Evolutionary conservation across 2,888 invertebrate species (phyloP), one percentile per base, ranked within the genome.

Genomic region (Noctuana brunneofusca): DNA sequence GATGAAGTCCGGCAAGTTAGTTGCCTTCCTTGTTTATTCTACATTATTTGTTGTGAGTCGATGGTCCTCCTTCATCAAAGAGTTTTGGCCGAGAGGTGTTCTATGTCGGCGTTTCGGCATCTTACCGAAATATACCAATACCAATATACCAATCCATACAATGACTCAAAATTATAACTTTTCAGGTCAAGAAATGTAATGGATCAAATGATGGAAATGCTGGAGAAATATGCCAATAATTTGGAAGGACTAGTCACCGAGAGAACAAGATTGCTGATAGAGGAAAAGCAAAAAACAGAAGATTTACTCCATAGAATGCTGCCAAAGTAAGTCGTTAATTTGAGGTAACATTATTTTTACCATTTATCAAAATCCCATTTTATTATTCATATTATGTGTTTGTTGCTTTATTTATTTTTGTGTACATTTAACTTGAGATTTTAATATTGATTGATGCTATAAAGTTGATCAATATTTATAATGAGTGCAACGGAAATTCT

Each of bases 161-260:
- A 27, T 27, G 5, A 32, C 30, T 11, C 11, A 32, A 32, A 32
- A 38, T 14, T 38, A 38, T 38, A 14, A 30, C 30, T 27, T 48
- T 83, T 54, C 76, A 96, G 96, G 80, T 96, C 93, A 76, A 94
- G 95, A 75, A 97, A 97, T 82, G 97, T 98, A 73, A 97, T 98
- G 97, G 98, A 98, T 86, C 97, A 98, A 93, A 97, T 98, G 97
- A 97, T 98, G 96, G 96, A 96, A 75, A 97, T 98, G 97, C 97
- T 98, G 97, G 98, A 97, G 84, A 97, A 97, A 79, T 98, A 98
- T 87, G 97, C 98, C 64, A 96, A 97, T 85, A 97, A 98, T 92
- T 94, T 98, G 87, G 98, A 98, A 89, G 97, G 97, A 85, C 94
- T 98, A 89, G 98, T 98, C 80, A 96, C 94, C 76, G 97, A 98